Percentiles rank a stretch among this genome's conserved stretches.
These are phyloP conservation scores for Myiozetetes cayanensis DNA, from an alignment of 2,113 vertebrate species.

Conservation along the genomic window DNA sequence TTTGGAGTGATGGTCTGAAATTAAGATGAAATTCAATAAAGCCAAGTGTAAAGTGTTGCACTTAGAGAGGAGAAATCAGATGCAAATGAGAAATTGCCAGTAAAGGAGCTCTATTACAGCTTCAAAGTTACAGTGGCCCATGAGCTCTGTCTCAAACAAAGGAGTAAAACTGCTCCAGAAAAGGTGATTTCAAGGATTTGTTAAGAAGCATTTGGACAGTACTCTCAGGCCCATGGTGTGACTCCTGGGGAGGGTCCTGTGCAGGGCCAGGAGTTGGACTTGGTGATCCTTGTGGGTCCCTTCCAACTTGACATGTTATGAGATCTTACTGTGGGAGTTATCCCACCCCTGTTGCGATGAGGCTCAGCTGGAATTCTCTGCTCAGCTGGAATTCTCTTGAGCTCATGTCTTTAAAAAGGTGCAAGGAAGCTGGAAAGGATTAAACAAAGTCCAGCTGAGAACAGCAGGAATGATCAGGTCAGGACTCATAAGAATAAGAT, in stretches of 20 bases:
- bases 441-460: background rate
- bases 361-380: background rate
- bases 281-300: background rate
- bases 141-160: background rate
- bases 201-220: background rate
- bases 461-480: background rate
- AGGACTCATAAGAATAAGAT: background rate
- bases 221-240: background rate
- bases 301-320: background rate
- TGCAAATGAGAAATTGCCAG: slow-evolving; percentile 3
- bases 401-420: background rate
- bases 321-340: background rate
- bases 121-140: background rate
- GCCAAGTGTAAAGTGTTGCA: background rate
- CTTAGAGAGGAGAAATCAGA: slow-evolving; percentile 16
- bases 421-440: background rate
- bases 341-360: fast-evolving
- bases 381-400: too few relatives aligned
- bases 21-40: slow-evolving; percentile 65
- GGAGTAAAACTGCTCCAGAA: background rate
- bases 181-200: background rate
- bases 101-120: background rate
- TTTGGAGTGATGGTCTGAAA: slow-evolving; percentile 58
- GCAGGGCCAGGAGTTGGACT: background rate
- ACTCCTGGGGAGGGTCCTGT: background rate